Evolutionary conservation across 2,113 vertebrate species (phyloP).

Genomic region (Cyanistes caeruleus): DNA sequence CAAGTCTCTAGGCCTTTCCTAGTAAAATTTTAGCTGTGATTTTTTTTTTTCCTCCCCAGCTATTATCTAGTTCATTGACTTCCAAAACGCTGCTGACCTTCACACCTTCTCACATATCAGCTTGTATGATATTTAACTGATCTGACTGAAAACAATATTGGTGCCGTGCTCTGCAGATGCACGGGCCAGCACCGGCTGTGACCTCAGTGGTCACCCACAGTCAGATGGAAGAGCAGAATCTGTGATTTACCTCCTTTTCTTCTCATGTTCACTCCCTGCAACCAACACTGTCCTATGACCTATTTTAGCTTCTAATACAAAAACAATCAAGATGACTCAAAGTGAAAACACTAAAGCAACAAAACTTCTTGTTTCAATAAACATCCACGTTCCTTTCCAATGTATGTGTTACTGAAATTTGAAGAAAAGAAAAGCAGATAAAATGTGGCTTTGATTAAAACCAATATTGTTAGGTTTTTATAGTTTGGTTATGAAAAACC

Average conservation of each 20-base stretch:
- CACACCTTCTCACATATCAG: neutral
- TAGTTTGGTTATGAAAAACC: conserved; percentile 24
- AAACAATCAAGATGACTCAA: neutral
- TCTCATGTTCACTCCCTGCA: neutral
- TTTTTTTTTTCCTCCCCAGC: neutral
- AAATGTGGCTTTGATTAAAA: conserved; percentile 52
- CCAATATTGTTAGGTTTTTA: neutral
- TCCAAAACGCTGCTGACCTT: neutral
- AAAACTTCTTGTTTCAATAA: conserved; percentile 52
- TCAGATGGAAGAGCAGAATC: neutral
- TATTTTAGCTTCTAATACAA: neutral
- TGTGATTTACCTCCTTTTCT: neutral
- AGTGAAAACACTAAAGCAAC: neutral
- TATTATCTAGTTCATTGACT: neutral
- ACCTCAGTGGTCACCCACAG: neutral
- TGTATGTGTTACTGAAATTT: neutral
- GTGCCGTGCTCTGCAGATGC: neutral
- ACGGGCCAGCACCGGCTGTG: neutral
- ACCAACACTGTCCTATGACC: neutral
- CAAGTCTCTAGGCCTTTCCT: neutral
- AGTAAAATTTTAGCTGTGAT: neutral
- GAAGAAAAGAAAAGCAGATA: conserved; percentile 23
- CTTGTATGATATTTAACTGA: neutral
- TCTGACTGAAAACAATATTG: neutral
- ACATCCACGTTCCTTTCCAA: neutral